Base-by-base conservation (phyloP, 2,797 vertebrate species). In the Orientallactaga sibirica region DNA sequence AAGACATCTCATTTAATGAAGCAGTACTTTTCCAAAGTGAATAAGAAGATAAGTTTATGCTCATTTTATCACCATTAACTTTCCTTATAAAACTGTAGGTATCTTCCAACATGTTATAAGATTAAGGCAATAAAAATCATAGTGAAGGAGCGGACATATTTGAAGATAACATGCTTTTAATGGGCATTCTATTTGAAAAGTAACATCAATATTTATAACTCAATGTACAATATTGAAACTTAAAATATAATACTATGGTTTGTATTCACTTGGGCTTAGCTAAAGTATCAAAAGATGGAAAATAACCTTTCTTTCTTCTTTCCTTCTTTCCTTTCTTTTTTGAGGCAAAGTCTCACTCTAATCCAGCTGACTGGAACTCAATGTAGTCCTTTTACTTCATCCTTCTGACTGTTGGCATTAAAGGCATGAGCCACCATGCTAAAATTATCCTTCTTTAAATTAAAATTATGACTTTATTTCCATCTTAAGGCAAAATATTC, bases 381-480 rank as follows among this genome's bases (percentile, higher is more conserved):
- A 11, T 55, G 15, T 55, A 9, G 55, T 15, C 55, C 52, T 55
- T 48, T 48, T 48, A 48, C 43, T 48, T 48, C 43, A 48, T 48
- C 43, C 43, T 48, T 48, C 43, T 48, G 43, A 9, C 8, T 48
- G 43, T 48, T 48, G 43, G 43, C 43, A 48, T 48, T 48, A 48
- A 48, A 48, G 43, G 43, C 43, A 48, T 48, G 43, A 6, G 43
- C 55, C 15, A 55, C 55, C 55, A 55, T 55, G 55, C 52, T 55
- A 55, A 55, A 67, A 29, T 43, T 66, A 15, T 67, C 62, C 67
- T 81, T 48, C 29, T 91, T 91, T 74, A 87, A 88, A 74, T 81
- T 87, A 76, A 87, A 82, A 58, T 70, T 19, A 67, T 37, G 55
- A 90, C 84, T 97, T 95, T 91, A 90, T 87, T 95, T 93, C 74